These are phyloP conservation scores for Carollia perspicillata DNA, from an alignment of 2,113 vertebrate species.

Conservation along the genomic window DNA sequence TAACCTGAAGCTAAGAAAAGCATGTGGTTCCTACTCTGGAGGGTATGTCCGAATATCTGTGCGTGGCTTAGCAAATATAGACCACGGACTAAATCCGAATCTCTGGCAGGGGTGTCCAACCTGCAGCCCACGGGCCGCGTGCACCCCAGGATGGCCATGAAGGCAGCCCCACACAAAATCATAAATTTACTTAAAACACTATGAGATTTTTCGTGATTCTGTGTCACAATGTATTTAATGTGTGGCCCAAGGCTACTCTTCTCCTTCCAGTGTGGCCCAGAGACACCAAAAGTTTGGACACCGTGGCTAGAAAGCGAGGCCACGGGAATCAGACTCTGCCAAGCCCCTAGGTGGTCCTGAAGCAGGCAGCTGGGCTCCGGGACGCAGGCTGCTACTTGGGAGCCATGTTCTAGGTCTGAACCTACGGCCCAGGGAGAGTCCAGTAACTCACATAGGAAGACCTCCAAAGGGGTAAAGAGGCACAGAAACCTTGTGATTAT, in stretches of 20 bases:
- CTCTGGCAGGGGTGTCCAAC: background rate
- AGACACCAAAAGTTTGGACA: too few species aligned
- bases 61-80: background rate
- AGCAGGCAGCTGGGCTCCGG: background rate
- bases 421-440: background rate
- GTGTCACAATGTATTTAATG: too few species aligned
- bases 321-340: background rate
- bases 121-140: too few species aligned
- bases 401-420: background rate
- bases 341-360: background rate
- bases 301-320: background rate
- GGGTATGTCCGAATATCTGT: background rate
- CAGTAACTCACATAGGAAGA: background rate
- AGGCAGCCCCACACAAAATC: too few species aligned
- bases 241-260: too few species aligned
- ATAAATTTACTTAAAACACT: too few species aligned
- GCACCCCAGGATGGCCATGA: too few species aligned
- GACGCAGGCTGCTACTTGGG: background rate
- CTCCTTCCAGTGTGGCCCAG: too few species aligned
- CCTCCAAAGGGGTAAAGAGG: background rate
- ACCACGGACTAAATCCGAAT: background rate
- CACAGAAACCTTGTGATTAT: background rate
- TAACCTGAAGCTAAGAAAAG: background rate
- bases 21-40: background rate
- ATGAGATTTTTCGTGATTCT: too few species aligned